Evolutionary conservation across 2,113 vertebrate species (phyloP), one percentile per base, ranked within the genome.

Genomic region (Turdus rufiventris): DNA sequence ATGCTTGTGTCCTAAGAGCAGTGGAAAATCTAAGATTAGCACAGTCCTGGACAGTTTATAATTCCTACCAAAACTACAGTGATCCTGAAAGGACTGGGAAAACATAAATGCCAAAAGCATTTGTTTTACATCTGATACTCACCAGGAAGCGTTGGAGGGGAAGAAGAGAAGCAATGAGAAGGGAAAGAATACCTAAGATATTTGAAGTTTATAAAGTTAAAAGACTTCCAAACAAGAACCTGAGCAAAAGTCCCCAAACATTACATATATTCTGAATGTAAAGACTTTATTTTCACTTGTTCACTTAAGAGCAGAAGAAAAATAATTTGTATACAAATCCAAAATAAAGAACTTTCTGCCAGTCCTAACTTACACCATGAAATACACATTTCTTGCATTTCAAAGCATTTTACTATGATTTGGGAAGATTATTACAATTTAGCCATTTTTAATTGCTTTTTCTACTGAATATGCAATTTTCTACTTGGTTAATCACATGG

Each of bases 401-500:
- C 58, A 73, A 85, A 89, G 54, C 29, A 70, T 79, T 91, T 77
- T 48, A 26, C 51, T 70, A 58, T 29, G 54, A 33, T 54, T 58
- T 51, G 36, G 47, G 34, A 89, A 89, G 54, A 88, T 53, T 68
- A 78, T 68, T 57, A 84, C 48, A 71, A 4, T 25, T 40, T 42
- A 87, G 45, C 33, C 23, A 50, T 50, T 51, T 67, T 53, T 33
- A 56, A 81, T 71, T 88, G 8, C 87, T 87, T 74, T 68, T 87
- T 67, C 40, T 81, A 78, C 40, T 38, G 33, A 92, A n/a, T 51
- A 45, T n/a, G 29, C 66, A 50, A 67, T 91, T 97, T 96, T 95
- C 89, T 92, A 82, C 73, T 82, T 87, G 86, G 45, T 45, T 95
- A 76, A 94, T 92, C 76, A 82, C 14, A 40, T 60, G 78, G 87